Evolutionary conservation across 2,888 invertebrate species (phyloP).

Genomic region (Macrosiphum euphorbiae): DNA sequence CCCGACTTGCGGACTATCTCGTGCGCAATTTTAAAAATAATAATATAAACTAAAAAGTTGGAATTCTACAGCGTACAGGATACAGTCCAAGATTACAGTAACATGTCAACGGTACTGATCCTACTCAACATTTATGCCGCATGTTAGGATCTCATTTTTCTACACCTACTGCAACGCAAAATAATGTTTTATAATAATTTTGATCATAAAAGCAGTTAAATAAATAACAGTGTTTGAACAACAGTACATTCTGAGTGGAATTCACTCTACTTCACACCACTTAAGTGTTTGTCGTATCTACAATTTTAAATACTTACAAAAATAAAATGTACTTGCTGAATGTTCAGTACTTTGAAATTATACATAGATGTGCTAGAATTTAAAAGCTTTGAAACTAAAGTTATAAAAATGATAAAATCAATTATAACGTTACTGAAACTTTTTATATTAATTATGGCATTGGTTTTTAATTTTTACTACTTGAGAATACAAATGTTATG

Average conservation of each 20-base stretch:
- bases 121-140: not conserved
- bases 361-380: not conserved
- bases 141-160: not conserved
- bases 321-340: not conserved
- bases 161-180: not conserved
- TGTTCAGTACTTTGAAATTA: not conserved
- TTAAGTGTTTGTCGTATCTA: not conserved
- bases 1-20: not conserved
- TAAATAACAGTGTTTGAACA: not conserved
- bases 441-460: not conserved
- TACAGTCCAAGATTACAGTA: not conserved
- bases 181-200: not conserved
- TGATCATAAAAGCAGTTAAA: not conserved
- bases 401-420: not conserved
- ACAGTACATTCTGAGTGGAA: not conserved
- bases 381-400: not conserved
- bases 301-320: constrained; percentile 5
- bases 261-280: not conserved
- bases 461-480: not conserved
- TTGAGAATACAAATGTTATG: not conserved
- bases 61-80: no score
- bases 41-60: not conserved
- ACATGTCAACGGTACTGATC: not conserved
- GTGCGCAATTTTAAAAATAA: not conserved
- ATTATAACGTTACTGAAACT: not conserved